Conservation (phyloP, 1,140 invertebrate species). For the Bemisia tabaci region DNA sequence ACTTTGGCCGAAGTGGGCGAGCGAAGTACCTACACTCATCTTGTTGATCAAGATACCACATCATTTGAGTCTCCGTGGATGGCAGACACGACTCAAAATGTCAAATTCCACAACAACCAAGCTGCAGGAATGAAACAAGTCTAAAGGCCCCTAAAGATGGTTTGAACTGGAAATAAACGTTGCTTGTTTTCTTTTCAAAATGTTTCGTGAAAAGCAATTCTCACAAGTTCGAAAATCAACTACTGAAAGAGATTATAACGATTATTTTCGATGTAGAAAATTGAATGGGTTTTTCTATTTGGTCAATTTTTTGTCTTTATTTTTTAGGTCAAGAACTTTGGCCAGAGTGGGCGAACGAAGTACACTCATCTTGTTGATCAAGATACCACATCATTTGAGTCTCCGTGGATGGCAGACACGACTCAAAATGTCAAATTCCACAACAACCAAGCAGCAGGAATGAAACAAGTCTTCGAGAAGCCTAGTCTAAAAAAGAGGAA, state of each 20-base stretch:
- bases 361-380: constrained; percentile 99
- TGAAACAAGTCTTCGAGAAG: constrained; percentile 84
- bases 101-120: constrained; percentile 78
- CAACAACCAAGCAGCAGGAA: constrained; percentile 81
- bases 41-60: constrained; percentile 98
- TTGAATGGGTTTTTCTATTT: background rate
- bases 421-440: constrained; percentile 82
- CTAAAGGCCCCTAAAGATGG: no score
- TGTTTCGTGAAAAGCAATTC: no score
- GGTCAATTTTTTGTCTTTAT: constrained; percentile 13
- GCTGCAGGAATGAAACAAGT: no score
- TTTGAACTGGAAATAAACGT: no score
- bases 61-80: constrained; percentile 96
- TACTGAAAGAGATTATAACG: no score
- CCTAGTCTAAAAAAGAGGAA: constrained; percentile 51
- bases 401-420: constrained; percentile 88
- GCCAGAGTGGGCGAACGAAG: constrained; percentile 93
- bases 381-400: constrained; percentile 96
- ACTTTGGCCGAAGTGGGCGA: constrained; percentile 94
- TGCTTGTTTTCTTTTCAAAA: no score
- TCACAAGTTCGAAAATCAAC: no score
- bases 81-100: constrained; percentile 72
- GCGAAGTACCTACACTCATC: constrained; percentile 99
- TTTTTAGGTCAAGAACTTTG: constrained; percentile 91
- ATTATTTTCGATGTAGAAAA: no score